phyloP scores from a whole-genome alignment of 30 jellyfish, hydroid and myxozoan genomes.

The Cassiopea xamachana region DNA sequence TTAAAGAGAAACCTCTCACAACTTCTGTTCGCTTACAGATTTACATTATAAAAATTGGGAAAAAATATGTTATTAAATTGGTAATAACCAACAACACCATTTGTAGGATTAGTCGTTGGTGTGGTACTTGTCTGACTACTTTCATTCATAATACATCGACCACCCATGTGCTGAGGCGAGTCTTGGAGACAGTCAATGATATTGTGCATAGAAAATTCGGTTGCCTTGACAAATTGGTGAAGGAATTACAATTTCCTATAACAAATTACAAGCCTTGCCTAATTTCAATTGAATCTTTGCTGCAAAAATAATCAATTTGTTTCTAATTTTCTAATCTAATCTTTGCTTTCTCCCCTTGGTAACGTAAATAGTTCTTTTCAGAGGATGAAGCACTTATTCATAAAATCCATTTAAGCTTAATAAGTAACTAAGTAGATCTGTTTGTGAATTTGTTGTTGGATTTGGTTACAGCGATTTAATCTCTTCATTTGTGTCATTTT shows the following conservation, averaged over 20 bases:
- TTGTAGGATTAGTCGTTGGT: no score
- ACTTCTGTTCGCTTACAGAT: no score
- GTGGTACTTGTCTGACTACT: no score
- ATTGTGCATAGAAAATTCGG: background rate
- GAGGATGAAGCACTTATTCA: background rate
- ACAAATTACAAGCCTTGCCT: background rate
- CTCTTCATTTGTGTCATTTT: background rate
- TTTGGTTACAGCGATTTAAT: background rate
- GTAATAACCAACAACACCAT: no score
- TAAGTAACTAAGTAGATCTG: background rate
- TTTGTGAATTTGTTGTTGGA: background rate
- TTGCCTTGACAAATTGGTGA: background rate
- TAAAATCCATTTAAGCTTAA: background rate
- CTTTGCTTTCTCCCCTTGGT: background rate
- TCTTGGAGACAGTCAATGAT: background rate
- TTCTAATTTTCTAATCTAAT: constrained; percentile 7
- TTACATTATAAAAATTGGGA: no score
- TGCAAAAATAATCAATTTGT: constrained; percentile 8
- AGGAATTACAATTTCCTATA: background rate
- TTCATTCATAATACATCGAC: background rate
- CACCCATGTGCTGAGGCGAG: background rate
- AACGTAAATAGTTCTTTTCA: background rate
- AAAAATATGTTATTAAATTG: no score
- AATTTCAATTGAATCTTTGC: background rate
- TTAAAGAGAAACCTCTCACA: no score